phyloP scores from a whole-genome alignment of 2,113 vertebrate genomes.

The Calidris pugnax region DNA sequence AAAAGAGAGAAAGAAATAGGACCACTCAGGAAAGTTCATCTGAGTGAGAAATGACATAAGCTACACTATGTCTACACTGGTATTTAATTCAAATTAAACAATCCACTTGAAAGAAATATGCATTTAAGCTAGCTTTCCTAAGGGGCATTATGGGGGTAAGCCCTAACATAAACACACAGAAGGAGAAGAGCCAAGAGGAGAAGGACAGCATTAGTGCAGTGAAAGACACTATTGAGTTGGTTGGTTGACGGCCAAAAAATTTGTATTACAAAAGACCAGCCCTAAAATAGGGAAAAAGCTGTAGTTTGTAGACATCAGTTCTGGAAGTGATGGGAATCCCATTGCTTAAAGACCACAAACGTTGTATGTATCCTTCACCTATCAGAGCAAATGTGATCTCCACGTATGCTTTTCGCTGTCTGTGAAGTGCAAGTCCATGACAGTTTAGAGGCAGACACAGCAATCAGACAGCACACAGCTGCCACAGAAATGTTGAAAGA shows the following conservation, averaged over 20 bases:
- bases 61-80: not conserved
- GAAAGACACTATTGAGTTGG: not conserved
- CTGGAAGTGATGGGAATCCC: slow-evolving; percentile 29
- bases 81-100: not conserved
- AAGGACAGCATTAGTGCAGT: not conserved
- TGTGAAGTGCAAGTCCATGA: slow-evolving; percentile 29
- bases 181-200: not conserved
- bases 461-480: slow-evolving; percentile 38
- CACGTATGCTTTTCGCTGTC: slow-evolving; percentile 3
- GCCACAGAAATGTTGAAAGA: slow-evolving; percentile 48
- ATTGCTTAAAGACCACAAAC: not conserved
- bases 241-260: not conserved
- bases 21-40: not conserved
- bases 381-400: slow-evolving; percentile 36
- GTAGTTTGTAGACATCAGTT: not conserved
- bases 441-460: slow-evolving; percentile 35
- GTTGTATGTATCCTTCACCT: not conserved
- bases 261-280: not conserved
- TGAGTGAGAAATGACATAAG: not conserved
- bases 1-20: not conserved
- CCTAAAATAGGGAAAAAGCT: slow-evolving; percentile 16
- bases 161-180: not conserved
- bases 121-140: not conserved
- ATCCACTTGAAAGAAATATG: not conserved
- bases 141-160: not conserved